Conservation (phyloP, 1,140 invertebrate genomes). For the Acromyrmex echinatior region DNA sequence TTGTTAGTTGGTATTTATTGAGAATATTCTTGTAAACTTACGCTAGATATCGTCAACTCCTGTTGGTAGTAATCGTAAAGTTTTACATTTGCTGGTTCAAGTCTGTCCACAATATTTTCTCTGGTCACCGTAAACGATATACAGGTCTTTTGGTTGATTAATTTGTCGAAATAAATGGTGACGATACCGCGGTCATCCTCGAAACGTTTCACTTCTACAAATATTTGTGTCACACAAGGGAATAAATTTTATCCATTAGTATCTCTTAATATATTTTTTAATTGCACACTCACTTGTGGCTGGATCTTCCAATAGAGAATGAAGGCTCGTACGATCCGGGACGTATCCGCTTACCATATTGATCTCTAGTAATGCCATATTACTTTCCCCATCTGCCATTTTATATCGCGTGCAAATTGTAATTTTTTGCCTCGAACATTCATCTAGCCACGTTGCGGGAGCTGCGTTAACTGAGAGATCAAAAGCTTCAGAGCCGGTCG, state of each 20-base stretch:
- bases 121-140: slow-evolving; percentile 86
- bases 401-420: slow-evolving; percentile 84
- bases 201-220: slow-evolving; percentile 87
- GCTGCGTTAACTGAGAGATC: slow-evolving; percentile 80
- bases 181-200: slow-evolving; percentile 86
- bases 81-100: slow-evolving; percentile 89
- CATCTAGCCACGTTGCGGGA: slow-evolving; percentile 78
- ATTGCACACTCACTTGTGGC: slow-evolving; percentile 82
- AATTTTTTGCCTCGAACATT: slow-evolving; percentile 83
- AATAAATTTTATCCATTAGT: not conserved
- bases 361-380: slow-evolving; percentile 90
- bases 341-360: slow-evolving; percentile 90
- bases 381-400: slow-evolving; percentile 85
- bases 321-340: slow-evolving; percentile 86
- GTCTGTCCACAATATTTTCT: slow-evolving; percentile 83
- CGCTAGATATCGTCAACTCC: slow-evolving; percentile 83
- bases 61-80: slow-evolving; percentile 92
- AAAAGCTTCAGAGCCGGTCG: slow-evolving; percentile 84
- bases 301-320: slow-evolving; percentile 83
- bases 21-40: slow-evolving; percentile 60
- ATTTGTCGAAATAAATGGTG: slow-evolving; percentile 86
- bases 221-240: not conserved
- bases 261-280: not conserved
- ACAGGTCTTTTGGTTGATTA: slow-evolving; percentile 85
- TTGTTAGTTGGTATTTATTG: too few species aligned